Percentiles rank a stretch among this genome's conserved stretches.
These are phyloP conservation scores for Eulemur macaco DNA, from an alignment of 2,113 vertebrate species.

Conservation along the genomic window DNA sequence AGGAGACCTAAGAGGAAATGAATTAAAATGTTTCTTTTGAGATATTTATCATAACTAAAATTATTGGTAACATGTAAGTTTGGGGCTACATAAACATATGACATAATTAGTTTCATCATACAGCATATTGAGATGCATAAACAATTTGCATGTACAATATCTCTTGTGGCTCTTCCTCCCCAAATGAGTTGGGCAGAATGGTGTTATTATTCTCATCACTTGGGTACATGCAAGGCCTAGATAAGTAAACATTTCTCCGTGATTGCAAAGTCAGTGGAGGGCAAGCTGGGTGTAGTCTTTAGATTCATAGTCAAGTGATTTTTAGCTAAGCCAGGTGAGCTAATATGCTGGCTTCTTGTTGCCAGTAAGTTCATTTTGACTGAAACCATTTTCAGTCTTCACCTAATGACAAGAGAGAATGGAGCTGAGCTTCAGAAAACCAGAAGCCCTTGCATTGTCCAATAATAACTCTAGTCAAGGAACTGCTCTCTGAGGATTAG, in stretches of 20 bases:
- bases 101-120: background rate
- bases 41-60: background rate
- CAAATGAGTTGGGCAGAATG: background rate
- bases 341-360: background rate
- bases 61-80: background rate
- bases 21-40: background rate
- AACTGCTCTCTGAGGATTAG: background rate
- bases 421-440: background rate
- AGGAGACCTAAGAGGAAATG: background rate
- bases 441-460: too few species aligned
- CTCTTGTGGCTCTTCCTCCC: background rate
- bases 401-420: background rate
- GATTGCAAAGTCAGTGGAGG: background rate
- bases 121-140: background rate
- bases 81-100: background rate
- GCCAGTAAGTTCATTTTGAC: background rate
- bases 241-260: background rate
- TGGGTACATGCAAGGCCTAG: background rate
- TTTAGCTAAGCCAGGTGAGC: background rate
- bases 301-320: background rate
- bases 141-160: background rate
- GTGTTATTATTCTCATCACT: background rate
- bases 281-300: background rate
- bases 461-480: background rate
- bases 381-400: background rate